Evolutionary conservation across 35 echinoderm and acorn worm species (phyloP).

Genomic region (Strongylocentrotus purpuratus): DNA sequence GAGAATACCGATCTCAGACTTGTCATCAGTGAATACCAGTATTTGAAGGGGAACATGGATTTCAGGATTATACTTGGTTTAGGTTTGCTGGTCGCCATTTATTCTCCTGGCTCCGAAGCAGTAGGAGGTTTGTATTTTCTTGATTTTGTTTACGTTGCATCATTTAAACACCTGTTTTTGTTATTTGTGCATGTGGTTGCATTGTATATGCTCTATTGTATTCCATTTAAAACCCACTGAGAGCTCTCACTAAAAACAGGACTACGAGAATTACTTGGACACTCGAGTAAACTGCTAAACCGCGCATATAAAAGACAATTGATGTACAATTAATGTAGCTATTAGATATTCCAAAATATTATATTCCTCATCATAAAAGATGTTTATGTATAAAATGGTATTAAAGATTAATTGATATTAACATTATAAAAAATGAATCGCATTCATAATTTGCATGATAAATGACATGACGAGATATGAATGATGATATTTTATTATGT

Average conservation of each 20-base stretch:
- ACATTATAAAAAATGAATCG: too few species aligned
- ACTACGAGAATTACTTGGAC: too few species aligned
- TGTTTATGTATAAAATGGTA: too few species aligned
- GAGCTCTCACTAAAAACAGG: background rate
- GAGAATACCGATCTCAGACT: background rate
- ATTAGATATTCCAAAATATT: too few species aligned
- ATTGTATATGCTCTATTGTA: background rate
- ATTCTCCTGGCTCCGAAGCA: background rate
- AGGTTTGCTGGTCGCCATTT: background rate
- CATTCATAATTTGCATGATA: too few species aligned
- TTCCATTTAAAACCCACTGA: background rate
- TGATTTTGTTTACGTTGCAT: background rate
- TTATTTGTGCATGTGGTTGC: background rate
- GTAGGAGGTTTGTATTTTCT: background rate
- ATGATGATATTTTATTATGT: too few species aligned
- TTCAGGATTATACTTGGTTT: background rate
- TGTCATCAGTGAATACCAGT: background rate
- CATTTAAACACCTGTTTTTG: background rate
- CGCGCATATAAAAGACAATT: too few species aligned
- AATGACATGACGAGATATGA: too few species aligned
- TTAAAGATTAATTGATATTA: too few species aligned
- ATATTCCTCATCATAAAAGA: too few species aligned
- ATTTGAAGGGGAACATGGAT: background rate
- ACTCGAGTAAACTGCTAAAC: too few species aligned
- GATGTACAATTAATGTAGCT: too few species aligned